Conservation (phyloP, 2,888 invertebrate genomes). For the Lepetodrilus schrolli region DNA sequence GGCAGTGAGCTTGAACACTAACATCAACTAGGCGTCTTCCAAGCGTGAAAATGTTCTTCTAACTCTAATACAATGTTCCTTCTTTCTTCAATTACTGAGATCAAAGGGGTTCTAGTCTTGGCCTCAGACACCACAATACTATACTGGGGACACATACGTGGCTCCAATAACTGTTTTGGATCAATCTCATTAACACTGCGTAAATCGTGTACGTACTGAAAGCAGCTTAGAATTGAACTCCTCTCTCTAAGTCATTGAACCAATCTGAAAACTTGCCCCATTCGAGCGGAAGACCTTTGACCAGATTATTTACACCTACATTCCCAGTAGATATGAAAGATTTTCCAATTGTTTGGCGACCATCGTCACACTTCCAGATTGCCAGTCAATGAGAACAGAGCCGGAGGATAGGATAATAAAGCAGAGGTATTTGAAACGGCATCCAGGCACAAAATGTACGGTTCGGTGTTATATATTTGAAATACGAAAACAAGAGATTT, state of each 20-base stretch:
- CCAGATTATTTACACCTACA: not conserved
- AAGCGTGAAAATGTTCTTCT: not conserved
- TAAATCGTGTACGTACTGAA: constrained; percentile 7
- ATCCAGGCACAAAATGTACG: too few species aligned
- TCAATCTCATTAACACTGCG: constrained; percentile 18
- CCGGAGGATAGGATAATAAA: not conserved
- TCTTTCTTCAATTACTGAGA: not conserved
- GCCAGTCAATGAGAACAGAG: not conserved
- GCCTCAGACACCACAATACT: not conserved
- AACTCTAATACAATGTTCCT: not conserved
- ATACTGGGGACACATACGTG: not conserved
- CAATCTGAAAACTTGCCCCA: not conserved
- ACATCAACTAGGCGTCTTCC: not conserved
- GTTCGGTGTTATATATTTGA: too few species aligned
- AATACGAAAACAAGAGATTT: too few species aligned
- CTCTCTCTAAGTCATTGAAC: not conserved
- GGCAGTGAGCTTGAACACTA: not conserved
- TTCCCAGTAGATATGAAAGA: constrained; percentile 22
- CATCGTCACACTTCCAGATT: not conserved
- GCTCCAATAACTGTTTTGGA: not conserved
- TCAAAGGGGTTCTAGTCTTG: too few species aligned
- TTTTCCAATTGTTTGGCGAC: constrained; percentile 11
- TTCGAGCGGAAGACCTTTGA: not conserved
- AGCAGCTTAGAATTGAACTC: not conserved
- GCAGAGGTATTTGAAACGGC: too few species aligned